These are phyloP conservation scores for Macropodus opercularis DNA, from an alignment of 2,797 vertebrate species.

Conservation along the genomic window DNA sequence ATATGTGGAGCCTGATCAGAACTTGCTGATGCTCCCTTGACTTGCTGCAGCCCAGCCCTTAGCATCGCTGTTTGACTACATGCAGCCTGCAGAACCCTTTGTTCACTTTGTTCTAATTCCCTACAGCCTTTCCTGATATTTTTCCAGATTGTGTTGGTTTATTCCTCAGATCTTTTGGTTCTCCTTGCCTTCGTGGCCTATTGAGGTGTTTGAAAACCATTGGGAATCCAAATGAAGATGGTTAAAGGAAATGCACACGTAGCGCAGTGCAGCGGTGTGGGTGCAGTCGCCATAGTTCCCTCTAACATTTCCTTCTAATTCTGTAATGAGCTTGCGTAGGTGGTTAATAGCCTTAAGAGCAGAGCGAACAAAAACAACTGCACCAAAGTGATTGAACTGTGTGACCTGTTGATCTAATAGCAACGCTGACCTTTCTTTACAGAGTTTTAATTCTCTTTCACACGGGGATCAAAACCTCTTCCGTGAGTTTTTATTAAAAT, in stretches of 20 bases:
- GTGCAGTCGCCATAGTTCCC: not conserved
- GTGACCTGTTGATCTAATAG: slow-evolving; percentile 27
- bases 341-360: slow-evolving; percentile 34
- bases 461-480: slow-evolving; percentile 1
- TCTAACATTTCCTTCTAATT: slow-evolving; percentile 17
- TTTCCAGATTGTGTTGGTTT: no score
- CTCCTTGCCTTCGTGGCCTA: not conserved
- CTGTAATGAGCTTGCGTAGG: slow-evolving; percentile 38
- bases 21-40: no score
- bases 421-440: slow-evolving; percentile 36
- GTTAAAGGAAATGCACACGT: slow-evolving; percentile 1
- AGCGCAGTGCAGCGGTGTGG: not conserved
- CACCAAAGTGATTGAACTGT: not conserved
- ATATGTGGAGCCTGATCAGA: no score
- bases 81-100: no score
- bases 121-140: no score
- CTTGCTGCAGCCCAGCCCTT: no score
- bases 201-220: not conserved
- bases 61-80: no score
- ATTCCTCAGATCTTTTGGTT: not conserved
- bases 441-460: slow-evolving; percentile 18
- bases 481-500: slow-evolving; percentile 6
- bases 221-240: not conserved
- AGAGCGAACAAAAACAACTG: slow-evolving; percentile 22
- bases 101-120: no score